Percentiles rank a stretch among this genome's conserved stretches.
Conservation (phyloP, 53 echinoderm and acorn worm genomes). For the Holothuria leucospilota region DNA sequence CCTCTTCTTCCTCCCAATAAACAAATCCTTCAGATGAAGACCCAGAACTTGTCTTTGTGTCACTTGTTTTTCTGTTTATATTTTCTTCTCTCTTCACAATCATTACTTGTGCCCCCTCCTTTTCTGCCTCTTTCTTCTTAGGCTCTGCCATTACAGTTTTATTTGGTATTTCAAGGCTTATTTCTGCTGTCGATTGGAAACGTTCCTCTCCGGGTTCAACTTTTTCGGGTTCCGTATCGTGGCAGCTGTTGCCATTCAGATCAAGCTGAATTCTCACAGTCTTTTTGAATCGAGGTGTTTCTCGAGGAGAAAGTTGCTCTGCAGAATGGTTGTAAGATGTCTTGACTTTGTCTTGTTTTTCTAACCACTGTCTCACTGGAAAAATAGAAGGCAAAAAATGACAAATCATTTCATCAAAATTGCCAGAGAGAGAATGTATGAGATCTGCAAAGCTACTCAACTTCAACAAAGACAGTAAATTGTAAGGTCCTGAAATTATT, state of each 20-base stretch:
- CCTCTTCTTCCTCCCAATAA: conserved; percentile 27
- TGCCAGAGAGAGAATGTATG: too few species aligned
- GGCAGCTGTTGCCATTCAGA: conserved; percentile 31
- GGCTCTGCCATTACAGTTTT: neutral
- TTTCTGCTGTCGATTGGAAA: neutral
- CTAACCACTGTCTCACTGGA: conserved; percentile 41
- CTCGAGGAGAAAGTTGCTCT: conserved; percentile 34
- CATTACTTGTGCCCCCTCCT: too few species aligned
- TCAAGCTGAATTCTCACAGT: conserved; percentile 46
- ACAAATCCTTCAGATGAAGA: conserved; percentile 39
- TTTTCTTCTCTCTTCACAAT: too few species aligned
- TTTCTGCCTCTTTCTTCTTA: neutral
- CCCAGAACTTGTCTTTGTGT: conserved; percentile 9
- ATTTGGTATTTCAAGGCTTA: conserved; percentile 5
- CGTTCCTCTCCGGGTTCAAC: neutral
- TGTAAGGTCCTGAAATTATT: too few species aligned
- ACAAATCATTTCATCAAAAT: too few species aligned
- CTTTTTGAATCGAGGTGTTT: conserved; percentile 22
- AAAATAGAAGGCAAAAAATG: neutral
- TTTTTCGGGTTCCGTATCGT: neutral
- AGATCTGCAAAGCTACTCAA: too few species aligned
- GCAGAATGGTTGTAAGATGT: conserved; percentile 29
- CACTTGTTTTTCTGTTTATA: too few species aligned
- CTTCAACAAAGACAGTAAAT: too few species aligned
- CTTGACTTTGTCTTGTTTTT: conserved; percentile 15